phyloP scores from a whole-genome alignment of 1,140 invertebrate genomes.

The Cepaea nemoralis region DNA sequence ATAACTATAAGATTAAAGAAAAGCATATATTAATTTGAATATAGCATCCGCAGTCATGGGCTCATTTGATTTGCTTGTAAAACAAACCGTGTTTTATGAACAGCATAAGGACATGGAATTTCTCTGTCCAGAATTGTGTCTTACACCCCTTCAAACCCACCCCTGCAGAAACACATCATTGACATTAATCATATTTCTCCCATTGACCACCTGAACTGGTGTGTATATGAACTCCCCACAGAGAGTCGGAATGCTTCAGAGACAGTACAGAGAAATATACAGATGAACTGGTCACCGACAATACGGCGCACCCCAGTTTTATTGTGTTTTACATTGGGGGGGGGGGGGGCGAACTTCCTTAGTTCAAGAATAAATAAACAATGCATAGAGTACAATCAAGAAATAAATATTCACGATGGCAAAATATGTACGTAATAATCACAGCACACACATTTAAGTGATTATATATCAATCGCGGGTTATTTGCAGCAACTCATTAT shows the following conservation, averaged over 20 bases:
- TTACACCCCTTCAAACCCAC: too few species aligned
- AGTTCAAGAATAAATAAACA: neutral
- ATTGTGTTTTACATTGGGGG: too few species aligned
- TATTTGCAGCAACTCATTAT: neutral
- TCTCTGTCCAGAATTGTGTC: too few species aligned
- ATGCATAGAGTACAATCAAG: neutral
- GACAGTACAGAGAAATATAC: neutral
- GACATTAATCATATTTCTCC: too few species aligned
- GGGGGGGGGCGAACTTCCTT: neutral
- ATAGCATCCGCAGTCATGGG: too few species aligned
- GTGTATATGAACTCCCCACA: neutral
- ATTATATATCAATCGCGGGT: neutral
- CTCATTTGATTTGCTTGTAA: too few species aligned
- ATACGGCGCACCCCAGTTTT: too few species aligned
- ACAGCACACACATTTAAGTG: neutral
- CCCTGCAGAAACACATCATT: too few species aligned
- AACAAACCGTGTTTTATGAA: too few species aligned
- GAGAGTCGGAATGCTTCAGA: neutral
- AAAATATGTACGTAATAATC: neutral
- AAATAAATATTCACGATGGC: neutral
- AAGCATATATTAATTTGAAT: too few species aligned
- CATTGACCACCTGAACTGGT: neutral
- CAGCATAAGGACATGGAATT: too few species aligned
- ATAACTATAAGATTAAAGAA: too few species aligned
- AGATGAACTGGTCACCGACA: neutral